Evolutionary conservation across 1,140 invertebrate species (phyloP).

Genomic region (Luehdorfia chinensis): DNA sequence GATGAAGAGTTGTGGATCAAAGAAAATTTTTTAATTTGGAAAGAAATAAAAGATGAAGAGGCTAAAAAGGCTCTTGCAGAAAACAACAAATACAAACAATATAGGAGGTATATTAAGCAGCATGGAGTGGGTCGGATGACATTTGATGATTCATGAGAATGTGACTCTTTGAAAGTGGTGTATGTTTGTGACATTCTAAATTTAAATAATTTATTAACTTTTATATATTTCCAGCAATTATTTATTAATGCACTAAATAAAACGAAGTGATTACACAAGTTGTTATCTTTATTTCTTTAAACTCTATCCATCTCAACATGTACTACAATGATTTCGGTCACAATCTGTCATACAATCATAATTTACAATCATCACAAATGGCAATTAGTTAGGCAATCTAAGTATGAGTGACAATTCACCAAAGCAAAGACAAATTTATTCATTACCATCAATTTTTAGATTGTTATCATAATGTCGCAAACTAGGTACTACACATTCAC

Average conservation of each 20-base stretch:
- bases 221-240: constrained; percentile 11
- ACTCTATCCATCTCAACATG: constrained; percentile 61
- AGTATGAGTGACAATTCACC: constrained; percentile 24
- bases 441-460: too few species aligned
- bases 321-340: constrained; percentile 53
- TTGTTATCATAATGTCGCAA: neutral
- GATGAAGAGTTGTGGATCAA: constrained; percentile 88
- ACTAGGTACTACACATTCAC: neutral
- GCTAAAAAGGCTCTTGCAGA: constrained; percentile 88
- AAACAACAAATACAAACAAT: constrained; percentile 87
- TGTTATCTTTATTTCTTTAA: constrained; percentile 63
- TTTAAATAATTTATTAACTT: constrained; percentile 17
- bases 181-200: constrained; percentile 8
- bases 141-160: constrained; percentile 84
- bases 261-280: constrained; percentile 63
- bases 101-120: constrained; percentile 88
- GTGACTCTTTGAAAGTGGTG: neutral
- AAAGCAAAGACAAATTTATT: constrained; percentile 23
- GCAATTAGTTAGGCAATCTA: constrained; percentile 58
- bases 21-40: constrained; percentile 88
- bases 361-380: constrained; percentile 63
- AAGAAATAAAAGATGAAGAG: constrained; percentile 88
- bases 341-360: constrained; percentile 48
- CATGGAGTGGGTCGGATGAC: constrained; percentile 87
- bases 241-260: constrained; percentile 32